Conservation (phyloP, 92 coral and sea anemone genomes). For the Muricea muricata region DNA sequence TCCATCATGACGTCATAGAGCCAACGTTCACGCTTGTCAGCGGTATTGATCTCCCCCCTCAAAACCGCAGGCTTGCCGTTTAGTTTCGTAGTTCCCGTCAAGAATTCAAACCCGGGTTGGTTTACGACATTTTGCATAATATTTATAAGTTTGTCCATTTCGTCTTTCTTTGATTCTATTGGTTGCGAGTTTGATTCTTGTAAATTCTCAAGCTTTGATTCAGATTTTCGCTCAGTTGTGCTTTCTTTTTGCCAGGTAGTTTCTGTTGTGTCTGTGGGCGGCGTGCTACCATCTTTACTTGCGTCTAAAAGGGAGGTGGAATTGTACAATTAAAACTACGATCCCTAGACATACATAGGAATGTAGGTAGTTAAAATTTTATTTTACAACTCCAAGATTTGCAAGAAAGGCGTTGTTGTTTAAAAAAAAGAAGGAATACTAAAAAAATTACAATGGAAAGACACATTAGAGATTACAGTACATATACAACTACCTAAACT, state of each 20-base stretch:
- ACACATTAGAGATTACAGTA: too few species aligned
- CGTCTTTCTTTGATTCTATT: not conserved
- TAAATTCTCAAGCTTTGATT: not conserved
- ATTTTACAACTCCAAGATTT: too few species aligned
- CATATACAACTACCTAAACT: too few species aligned
- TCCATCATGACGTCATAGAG: constrained; percentile 22
- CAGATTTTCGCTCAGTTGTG: not conserved
- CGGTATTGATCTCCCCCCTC: not conserved
- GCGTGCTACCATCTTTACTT: not conserved
- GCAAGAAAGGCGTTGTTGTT: too few species aligned
- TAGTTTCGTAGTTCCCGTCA: not conserved
- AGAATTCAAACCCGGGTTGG: constrained; percentile 36
- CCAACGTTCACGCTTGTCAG: constrained; percentile 18
- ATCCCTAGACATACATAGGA: not conserved
- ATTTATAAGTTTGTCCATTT: constrained; percentile 19
- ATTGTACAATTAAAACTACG: not conserved
- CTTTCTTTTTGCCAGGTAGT: not conserved
- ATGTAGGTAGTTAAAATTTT: not conserved
- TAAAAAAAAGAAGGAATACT: too few species aligned
- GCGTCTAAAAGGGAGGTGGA: not conserved
- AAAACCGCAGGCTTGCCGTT: not conserved
- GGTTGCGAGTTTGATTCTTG: not conserved
- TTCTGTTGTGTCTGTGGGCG: not conserved
- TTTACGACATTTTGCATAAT: constrained; percentile 25
- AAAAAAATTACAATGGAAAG: too few species aligned